Base-by-base conservation (phyloP, 2,797 vertebrate species). In the Falco concolor region DNA sequence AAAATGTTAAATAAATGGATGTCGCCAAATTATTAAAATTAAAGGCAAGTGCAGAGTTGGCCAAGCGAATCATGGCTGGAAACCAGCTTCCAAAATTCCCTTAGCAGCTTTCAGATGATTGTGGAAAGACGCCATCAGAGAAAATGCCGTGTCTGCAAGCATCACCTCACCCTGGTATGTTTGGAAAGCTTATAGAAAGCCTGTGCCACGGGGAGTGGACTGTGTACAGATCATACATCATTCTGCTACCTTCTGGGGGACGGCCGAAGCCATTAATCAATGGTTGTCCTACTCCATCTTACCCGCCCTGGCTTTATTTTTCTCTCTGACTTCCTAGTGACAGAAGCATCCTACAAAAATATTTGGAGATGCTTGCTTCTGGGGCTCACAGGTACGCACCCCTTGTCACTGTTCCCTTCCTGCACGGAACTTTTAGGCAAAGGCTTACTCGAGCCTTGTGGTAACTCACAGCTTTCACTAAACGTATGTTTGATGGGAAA, bases 1-100 rank as follows among this genome's bases (percentile, higher is more conserved):
- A 32, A 91, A 84, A 89, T 0, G 5, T 60, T 87, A 69, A 95
- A 93, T 79, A 63, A 90, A 84, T 69, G 89, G 77, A 90, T 77
- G 85, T 94, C 49, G 42, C 93, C 93, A 95, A 93, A 89, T 95
- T 94, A 96, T 95, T 93, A 75, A 88, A 94, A 93, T 75, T 68
- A 93, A 92, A 95, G 77, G 91, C 87, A 47, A 96, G 95, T 22
- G 82, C 47, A 24, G 82, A 72, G 74, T 36, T 92, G 92, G 94
- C 93, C 94, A 84, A 95, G 84, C 0, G 13, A 93, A 82, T n/a
- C n/a, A 3, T 59, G 95, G 96, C 94, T 95, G 90, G 63, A 91
- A 89, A 94, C 47, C 96, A 95, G 80, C 80, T 95, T 42, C 74
- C 83, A 79, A 72, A 86, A 91, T 50, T 90, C 95, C 94, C 94